Conservation (phyloP, 2,113 vertebrate species). For the Oryzias woworae region DNA sequence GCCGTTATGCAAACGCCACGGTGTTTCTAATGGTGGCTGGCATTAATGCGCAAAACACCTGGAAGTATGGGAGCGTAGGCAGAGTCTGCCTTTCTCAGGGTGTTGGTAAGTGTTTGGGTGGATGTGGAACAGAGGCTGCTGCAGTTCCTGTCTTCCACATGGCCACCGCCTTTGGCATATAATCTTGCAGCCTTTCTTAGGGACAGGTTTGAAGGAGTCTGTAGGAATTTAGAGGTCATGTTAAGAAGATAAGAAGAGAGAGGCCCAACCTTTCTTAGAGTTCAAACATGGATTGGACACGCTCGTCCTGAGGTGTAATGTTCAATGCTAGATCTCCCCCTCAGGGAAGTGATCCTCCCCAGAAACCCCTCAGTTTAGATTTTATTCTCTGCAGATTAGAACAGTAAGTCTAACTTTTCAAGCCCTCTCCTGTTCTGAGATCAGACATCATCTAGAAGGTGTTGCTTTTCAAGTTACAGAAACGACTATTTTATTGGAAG, state of each 20-base stretch:
- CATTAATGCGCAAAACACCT: conserved; percentile 82
- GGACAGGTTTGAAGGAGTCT: conserved; percentile 24
- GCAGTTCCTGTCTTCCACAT: conserved; percentile 15
- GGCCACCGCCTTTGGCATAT: conserved; percentile 16
- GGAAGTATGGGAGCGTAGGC: conserved; percentile 46
- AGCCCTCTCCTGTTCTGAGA: conserved; percentile 26
- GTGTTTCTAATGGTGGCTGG: conserved; percentile 61
- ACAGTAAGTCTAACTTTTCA: conserved; percentile 49
- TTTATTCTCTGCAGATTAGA: conserved; percentile 64
- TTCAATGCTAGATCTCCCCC: conserved; percentile 60
- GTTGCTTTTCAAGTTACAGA: conserved; percentile 50
- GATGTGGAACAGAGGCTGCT: conserved; percentile 15
- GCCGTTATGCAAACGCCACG: conserved; percentile 69
- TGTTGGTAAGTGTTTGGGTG: conserved; percentile 23
- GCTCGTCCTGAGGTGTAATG: conserved; percentile 71
- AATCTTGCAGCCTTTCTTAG: conserved; percentile 34
- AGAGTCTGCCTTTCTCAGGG: conserved; percentile 47
- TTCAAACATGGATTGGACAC: conserved; percentile 75
- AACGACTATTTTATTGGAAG: conserved; percentile 49
- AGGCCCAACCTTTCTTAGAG: conserved; percentile 65
- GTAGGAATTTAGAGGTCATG: conserved; percentile 45
- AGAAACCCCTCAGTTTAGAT: conserved; percentile 55
- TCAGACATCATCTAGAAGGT: conserved; percentile 44
- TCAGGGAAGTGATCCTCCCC: conserved; percentile 62
- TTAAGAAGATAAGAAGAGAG: conserved; percentile 58